Evolutionary conservation across 2,797 vertebrate genomes (phyloP).

Genomic region (Paguma larvata): DNA sequence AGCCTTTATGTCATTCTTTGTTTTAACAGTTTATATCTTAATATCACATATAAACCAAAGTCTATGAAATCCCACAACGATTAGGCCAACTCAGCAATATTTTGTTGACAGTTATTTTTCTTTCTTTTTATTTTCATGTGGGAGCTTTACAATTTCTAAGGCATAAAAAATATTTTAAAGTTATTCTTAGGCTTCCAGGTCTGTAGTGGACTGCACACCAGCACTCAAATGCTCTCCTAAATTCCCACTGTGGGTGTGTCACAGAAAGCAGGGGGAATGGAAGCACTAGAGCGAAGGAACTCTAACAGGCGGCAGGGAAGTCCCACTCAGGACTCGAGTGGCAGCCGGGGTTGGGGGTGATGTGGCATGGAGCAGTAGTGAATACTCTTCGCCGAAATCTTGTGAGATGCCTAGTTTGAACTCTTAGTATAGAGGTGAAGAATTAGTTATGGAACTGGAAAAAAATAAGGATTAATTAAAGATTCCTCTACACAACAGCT

Average conservation of each 20-base stretch:
- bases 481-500: not conserved
- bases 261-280: too few relatives aligned
- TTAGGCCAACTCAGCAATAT: conserved; percentile 63
- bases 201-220: too few relatives aligned
- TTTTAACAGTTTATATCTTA: conserved; percentile 77
- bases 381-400: not conserved
- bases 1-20: conserved; percentile 73
- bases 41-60: conserved; percentile 48
- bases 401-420: not conserved
- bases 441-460: not conserved
- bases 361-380: not conserved
- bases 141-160: conserved; percentile 27
- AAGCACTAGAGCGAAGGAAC: accelerated
- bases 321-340: accelerated
- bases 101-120: conserved; percentile 29
- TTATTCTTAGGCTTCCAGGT: not conserved
- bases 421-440: not conserved
- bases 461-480: not conserved
- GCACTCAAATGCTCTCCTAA: not conserved
- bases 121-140: conserved; percentile 4
- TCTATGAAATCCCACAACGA: conserved; percentile 46
- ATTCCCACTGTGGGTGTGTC: accelerated
- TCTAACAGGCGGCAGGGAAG: accelerated
- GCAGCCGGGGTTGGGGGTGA: accelerated
- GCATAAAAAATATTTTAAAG: not conserved